Conservation (phyloP, 2,113 vertebrate genomes). For the Anoura caudifer region DNA sequence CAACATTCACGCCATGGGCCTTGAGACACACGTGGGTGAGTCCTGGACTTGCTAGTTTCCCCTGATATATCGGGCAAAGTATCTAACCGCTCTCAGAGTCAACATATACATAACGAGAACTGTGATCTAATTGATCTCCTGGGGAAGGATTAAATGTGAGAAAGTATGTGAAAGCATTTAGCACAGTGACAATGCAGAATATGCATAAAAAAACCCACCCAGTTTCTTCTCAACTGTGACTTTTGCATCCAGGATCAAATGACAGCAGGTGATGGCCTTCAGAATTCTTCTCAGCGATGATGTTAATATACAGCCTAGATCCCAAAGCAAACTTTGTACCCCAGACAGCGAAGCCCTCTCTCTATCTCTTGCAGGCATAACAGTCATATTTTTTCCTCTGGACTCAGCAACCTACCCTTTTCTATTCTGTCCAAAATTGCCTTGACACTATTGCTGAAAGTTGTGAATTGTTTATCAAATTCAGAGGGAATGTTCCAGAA, state of each 20-base stretch:
- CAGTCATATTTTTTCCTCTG: not conserved
- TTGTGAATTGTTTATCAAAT: not conserved
- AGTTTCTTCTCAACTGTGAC: not conserved
- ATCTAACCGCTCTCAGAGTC: not conserved
- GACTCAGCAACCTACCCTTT: not conserved
- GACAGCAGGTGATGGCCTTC: not conserved
- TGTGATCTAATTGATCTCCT: not conserved
- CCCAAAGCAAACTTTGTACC: not conserved
- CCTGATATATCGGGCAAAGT: not conserved
- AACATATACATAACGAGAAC: not conserved
- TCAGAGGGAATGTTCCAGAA: not conserved
- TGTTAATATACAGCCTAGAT: not conserved
- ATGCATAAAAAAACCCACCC: accelerated
- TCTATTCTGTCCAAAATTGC: not conserved
- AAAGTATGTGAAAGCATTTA: not conserved
- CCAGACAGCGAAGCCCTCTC: not conserved
- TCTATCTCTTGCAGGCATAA: not conserved
- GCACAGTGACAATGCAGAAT: not conserved
- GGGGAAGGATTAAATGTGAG: not conserved
- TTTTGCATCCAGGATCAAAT: not conserved
- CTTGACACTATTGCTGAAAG: not conserved
- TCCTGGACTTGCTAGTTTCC: not conserved
- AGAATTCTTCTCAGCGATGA: not conserved
- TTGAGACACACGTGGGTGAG: not conserved
- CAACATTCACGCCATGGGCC: accelerated